Evolutionary conservation across 2,113 vertebrate genomes (phyloP).

Genomic region (Microcebus ravelobensis): DNA sequence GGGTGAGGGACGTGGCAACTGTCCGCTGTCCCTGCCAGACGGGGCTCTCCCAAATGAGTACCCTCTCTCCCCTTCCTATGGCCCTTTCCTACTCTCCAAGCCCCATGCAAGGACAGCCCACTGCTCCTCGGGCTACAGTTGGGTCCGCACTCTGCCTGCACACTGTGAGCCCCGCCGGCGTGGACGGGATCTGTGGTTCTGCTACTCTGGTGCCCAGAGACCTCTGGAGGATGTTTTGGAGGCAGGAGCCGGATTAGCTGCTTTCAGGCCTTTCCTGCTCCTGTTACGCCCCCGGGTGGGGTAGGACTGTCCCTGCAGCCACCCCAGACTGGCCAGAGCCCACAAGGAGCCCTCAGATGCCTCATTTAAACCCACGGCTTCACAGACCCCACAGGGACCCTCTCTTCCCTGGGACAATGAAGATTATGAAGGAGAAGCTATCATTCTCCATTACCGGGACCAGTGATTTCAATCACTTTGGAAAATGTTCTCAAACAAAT

Average conservation of each 20-base stretch:
- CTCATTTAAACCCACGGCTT: too few relatives aligned
- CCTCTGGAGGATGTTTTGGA: accelerated
- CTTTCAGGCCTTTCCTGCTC: not conserved
- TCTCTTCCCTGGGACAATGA: not conserved
- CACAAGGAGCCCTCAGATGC: not conserved
- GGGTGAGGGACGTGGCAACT: accelerated
- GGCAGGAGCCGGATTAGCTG: accelerated
- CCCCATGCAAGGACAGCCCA: not conserved
- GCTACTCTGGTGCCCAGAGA: not conserved
- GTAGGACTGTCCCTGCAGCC: not conserved
- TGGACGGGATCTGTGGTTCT: not conserved
- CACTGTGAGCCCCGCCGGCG: not conserved
- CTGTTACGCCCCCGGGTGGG: not conserved
- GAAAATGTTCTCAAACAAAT: not conserved
- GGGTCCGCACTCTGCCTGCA: too few relatives aligned
- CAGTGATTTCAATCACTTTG: not conserved
- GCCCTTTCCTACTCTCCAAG: accelerated
- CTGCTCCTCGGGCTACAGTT: not conserved
- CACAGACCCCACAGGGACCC: accelerated
- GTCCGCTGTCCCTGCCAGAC: accelerated
- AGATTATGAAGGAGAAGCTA: not conserved
- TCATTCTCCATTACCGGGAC: not conserved
- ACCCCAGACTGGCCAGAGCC: accelerated
- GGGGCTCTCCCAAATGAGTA: not conserved
- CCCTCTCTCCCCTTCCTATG: not conserved